These are phyloP conservation scores for Aethina tumida DNA, from an alignment of 1,140 invertebrate species.

Conservation along the genomic window DNA sequence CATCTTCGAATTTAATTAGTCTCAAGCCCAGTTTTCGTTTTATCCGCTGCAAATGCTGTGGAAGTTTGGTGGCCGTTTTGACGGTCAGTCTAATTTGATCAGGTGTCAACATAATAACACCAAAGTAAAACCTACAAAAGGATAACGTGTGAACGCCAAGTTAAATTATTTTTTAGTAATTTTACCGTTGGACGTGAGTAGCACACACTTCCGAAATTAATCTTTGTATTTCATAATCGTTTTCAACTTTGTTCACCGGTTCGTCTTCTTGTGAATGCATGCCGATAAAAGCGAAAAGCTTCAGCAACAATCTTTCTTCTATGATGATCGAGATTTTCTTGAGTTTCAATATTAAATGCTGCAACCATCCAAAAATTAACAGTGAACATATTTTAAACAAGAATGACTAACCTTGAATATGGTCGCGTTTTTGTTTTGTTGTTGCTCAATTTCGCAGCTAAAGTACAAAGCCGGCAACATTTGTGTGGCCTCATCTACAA, in stretches of 20 bases:
- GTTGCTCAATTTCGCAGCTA: constrained; percentile 55
- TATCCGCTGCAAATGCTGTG: constrained; percentile 61
- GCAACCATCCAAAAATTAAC: constrained; percentile 30
- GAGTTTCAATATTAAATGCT: constrained; percentile 71
- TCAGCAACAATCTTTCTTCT: constrained; percentile 81
- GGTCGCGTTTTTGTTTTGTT: constrained; percentile 62
- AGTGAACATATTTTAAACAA: not conserved
- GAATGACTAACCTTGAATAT: constrained; percentile 59
- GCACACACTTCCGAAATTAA: constrained; percentile 71
- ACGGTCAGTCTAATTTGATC: constrained; percentile 75
- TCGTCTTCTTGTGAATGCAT: constrained; percentile 50
- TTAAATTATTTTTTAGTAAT: constrained; percentile 62
- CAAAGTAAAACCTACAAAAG: constrained; percentile 73
- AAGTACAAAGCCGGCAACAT: constrained; percentile 53
- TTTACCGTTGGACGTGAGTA: constrained; percentile 66
- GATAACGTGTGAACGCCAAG: constrained; percentile 50
- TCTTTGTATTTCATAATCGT: constrained; percentile 63
- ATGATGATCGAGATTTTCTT: constrained; percentile 77
- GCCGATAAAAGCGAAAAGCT: constrained; percentile 56
- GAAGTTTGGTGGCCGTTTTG: constrained; percentile 71
- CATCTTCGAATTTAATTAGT: constrained; percentile 94
- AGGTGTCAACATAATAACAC: constrained; percentile 67
- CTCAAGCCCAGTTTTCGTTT: constrained; percentile 82
- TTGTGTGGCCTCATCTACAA: constrained; percentile 22
- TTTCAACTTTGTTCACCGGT: constrained; percentile 50